Conservation (phyloP, 2,888 invertebrate species). For the Cephonodes hylas region DNA sequence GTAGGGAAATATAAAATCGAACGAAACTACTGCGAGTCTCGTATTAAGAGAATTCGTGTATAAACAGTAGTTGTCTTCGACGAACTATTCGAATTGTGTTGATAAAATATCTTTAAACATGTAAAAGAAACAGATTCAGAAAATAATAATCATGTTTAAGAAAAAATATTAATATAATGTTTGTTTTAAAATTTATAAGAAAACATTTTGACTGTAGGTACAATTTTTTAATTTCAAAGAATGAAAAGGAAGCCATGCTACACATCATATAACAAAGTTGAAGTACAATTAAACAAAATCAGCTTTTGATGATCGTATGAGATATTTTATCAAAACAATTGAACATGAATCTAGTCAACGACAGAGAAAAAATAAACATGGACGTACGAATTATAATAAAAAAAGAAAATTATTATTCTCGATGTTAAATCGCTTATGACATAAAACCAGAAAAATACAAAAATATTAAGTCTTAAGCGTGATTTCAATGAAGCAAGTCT, state of each 20-base stretch:
- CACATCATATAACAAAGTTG: too few relatives aligned
- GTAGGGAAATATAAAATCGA: neutral
- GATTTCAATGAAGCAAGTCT: neutral
- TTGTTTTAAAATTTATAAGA: too few relatives aligned
- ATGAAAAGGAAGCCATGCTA: too few relatives aligned
- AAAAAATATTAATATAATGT: too few relatives aligned
- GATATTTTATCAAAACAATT: neutral
- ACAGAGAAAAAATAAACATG: neutral
- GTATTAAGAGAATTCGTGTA: neutral
- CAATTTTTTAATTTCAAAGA: too few relatives aligned
- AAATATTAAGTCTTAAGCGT: neutral
- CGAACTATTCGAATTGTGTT: neutral
- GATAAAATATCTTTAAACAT: neutral
- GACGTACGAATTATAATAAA: neutral
- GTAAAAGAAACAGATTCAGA: too few relatives aligned
- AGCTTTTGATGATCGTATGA: neutral
- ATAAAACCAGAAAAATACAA: neutral
- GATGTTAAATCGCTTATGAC: neutral
- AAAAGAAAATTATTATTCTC: neutral
- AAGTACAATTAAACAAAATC: too few relatives aligned
- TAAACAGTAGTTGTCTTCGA: neutral
- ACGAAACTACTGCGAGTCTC: neutral
- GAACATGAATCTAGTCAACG: neutral
- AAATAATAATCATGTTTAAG: too few relatives aligned
- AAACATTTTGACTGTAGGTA: too few relatives aligned